Base-by-base conservation (phyloP, 2,888 invertebrate species). In the Baronia brevicornis region DNA sequence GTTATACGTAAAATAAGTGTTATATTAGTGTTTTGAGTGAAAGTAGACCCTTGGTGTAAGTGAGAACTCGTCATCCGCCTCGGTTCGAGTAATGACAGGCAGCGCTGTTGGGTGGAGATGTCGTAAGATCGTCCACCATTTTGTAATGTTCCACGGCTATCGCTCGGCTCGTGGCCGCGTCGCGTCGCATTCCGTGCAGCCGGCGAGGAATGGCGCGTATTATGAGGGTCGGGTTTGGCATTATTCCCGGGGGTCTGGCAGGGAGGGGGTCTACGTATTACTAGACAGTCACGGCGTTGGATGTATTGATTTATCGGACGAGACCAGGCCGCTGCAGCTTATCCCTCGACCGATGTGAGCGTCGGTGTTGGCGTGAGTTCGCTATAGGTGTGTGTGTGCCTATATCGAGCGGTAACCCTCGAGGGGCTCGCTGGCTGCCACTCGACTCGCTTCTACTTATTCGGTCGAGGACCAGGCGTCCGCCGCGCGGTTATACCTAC, bases 91-190 rank as follows among this genome's bases (percentile, higher is more conserved):
- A 69, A 75, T 80, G 85, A 72, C 74, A 70, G 71, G 68, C 74
- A 74, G 67, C 72, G 80, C 70, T 70, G 58, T 77, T 78, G 72
- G 75, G 74, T 74, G 74, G 75, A 86, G 84, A 82, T 77, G 86
- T 85, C 85, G 86, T 85, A 86, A 86, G 86, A 85, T 80, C 72
- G 80, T 82, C 84, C 80, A 79, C 84, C 85, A 84, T 84, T 84
- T 85, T 84, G 84, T 80, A 80, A 80, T 70, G 80, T 69, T 75
- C 79, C 70, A 72, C 72, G 63, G 82, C 71, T 80, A 78, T 79
- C 82, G 78, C 60, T 72, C 74, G 79, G 64, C 38, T 73, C 75
- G 79, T 68, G 70, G 73, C 69, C 73, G 77, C 75, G 75, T 68
- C 73, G 80, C 78, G 77, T 74, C 79, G 62, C 73, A 69, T 77